Conservation (phyloP, 2,113 vertebrate species). For the Thamnophis sirtalis region DNA sequence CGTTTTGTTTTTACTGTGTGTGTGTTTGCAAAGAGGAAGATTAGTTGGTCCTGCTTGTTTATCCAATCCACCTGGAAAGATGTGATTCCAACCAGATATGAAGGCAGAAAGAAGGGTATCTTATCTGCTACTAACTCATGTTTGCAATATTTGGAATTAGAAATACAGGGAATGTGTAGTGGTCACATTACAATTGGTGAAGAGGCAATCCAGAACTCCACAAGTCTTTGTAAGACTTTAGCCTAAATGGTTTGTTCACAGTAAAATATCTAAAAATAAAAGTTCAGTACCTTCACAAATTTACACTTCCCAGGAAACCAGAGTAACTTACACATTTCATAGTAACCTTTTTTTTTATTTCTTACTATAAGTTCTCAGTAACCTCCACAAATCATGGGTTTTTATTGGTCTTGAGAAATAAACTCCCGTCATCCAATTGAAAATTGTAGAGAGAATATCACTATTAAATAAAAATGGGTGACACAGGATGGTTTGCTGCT, state of each 20-base stretch:
- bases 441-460: not conserved
- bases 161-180: not conserved
- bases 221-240: not conserved
- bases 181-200: not conserved
- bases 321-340: not conserved
- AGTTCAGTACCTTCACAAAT: not conserved
- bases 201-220: not conserved
- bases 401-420: not conserved
- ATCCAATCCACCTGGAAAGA: not conserved
- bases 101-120: not conserved
- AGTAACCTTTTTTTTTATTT: not conserved
- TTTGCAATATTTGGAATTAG: not conserved
- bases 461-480: not conserved
- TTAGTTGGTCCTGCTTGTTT: not conserved
- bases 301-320: not conserved
- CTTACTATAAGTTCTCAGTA: not conserved
- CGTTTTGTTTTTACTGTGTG: not conserved
- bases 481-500: not conserved
- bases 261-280: not conserved
- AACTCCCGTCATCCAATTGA: not conserved
- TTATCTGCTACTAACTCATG: conserved; percentile 15
- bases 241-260: not conserved
- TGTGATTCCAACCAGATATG: not conserved
- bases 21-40: not conserved
- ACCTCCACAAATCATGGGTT: not conserved